These are phyloP conservation scores for Heliothis peltigera DNA, from an alignment of 2,888 invertebrate genomes.

Conservation along the genomic window DNA sequence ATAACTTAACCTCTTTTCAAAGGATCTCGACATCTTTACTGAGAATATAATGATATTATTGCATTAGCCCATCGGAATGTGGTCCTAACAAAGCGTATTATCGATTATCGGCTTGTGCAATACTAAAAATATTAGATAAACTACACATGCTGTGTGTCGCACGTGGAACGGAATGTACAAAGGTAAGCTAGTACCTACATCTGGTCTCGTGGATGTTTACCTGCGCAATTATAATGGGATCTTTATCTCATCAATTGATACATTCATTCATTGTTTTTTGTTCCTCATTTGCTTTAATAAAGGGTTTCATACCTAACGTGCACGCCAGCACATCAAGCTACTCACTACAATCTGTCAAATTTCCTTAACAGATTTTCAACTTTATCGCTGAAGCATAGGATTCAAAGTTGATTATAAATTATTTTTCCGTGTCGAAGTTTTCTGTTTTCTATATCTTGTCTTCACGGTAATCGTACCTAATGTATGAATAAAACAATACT, in stretches of 20 bases:
- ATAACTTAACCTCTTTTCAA: no score
- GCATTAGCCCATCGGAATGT: conserved; percentile 39
- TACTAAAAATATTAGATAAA: conserved; percentile 13
- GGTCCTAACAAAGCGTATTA: conserved; percentile 29
- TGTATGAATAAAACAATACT: no score
- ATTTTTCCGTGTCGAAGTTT: no score
- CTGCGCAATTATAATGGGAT: conserved; percentile 6
- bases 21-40: not conserved
- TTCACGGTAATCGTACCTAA: no score
- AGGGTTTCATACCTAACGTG: no score
- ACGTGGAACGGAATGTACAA: conserved; percentile 18
- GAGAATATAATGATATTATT: conserved; percentile 12
- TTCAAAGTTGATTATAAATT: no score
- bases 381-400: no score
- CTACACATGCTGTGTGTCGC: conserved; percentile 25
- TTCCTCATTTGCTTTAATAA: no score
- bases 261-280: not conserved
- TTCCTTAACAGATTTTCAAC: no score
- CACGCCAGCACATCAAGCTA: no score
- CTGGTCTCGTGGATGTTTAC: conserved; percentile 32
- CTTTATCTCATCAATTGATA: conserved; percentile 1
- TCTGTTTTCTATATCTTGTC: no score
- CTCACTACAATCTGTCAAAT: no score
- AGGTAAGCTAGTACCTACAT: conserved; percentile 41
- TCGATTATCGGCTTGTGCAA: conserved; percentile 45